phyloP scores from a whole-genome alignment of 2,113 vertebrate genomes.

The Ceyx melanurus region DNA sequence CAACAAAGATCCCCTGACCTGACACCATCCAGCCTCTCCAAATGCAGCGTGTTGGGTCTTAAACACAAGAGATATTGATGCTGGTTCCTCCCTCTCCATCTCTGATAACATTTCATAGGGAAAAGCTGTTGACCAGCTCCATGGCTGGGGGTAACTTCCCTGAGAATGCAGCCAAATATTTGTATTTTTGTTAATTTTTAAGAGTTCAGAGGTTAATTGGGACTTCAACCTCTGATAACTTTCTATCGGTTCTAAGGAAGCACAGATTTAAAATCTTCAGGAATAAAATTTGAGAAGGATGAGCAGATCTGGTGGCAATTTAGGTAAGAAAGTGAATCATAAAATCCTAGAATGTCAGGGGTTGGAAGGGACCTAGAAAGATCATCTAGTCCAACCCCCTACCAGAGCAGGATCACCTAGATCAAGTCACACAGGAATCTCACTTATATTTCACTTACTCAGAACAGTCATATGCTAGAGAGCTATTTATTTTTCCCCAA shows the following conservation, averaged over 20 bases:
- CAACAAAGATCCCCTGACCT: neutral
- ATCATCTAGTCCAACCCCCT: too few species aligned
- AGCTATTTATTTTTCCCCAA: neutral
- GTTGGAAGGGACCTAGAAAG: too few species aligned
- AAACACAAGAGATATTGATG: neutral
- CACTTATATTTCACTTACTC: neutral
- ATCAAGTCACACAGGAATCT: too few species aligned
- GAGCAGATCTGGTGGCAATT: neutral
- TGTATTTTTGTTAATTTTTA: neutral
- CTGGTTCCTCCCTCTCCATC: neutral
- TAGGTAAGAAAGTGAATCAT: neutral
- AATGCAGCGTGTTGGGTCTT: neutral
- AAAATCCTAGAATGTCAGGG: too few species aligned
- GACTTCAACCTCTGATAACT: neutral
- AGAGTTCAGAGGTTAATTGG: neutral
- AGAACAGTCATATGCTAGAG: neutral
- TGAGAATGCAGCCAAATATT: neutral
- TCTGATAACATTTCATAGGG: neutral
- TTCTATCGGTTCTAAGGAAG: neutral
- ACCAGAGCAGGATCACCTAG: too few species aligned
- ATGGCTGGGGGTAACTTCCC: neutral
- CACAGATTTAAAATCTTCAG: neutral
- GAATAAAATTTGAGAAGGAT: neutral
- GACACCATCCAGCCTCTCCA: neutral
- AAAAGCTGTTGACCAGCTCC: neutral